A percentile compares a stretch with the other conserved stretches of the same genome.
These are phyloP conservation scores for Drosophila lacteicornis DNA, from an alignment of 1,140 invertebrate species.

Conservation along the genomic window DNA sequence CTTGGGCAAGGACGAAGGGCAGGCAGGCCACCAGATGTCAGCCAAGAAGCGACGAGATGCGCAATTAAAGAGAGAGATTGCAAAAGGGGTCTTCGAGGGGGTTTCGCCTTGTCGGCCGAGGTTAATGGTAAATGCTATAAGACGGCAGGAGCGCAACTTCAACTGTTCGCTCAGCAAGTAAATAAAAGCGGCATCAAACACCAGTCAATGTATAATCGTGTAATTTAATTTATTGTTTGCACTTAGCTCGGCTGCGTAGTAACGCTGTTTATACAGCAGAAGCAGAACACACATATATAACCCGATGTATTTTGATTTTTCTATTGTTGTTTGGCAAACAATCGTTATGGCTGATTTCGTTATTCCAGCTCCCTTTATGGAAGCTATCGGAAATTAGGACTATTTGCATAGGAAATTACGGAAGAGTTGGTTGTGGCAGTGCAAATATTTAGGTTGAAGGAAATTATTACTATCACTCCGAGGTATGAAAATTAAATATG, in stretches of 20 bases:
- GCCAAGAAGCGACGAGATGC: constrained; percentile 11
- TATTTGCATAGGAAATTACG: constrained; percentile 5
- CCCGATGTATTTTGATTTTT: constrained; percentile 33
- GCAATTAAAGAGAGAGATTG: constrained; percentile 30
- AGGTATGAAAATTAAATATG: neutral
- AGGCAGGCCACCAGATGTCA: constrained; percentile 55
- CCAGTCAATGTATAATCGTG: constrained; percentile 19
- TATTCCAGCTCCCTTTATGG: neutral
- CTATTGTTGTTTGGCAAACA: constrained; percentile 45
- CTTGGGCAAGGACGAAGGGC: constrained; percentile 59
- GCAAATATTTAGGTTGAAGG: neutral
- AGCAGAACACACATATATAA: neutral
- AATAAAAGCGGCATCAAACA: constrained; percentile 24
- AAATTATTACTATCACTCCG: neutral
- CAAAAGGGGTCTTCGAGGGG: neutral
- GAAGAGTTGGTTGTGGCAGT: constrained; percentile 4
- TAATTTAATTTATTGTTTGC: constrained; percentile 47
- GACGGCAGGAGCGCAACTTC: neutral
- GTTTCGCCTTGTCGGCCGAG: neutral
- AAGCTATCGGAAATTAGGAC: constrained; percentile 15
- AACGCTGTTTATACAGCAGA: constrained; percentile 19
- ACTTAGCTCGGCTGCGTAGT: constrained; percentile 23
- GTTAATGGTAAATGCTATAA: constrained; percentile 7
- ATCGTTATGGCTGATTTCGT: constrained; percentile 29
- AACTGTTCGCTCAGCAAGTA: neutral